phyloP scores from a whole-genome alignment of 1,140 invertebrate genomes.

The Coenobita brevimanus region DNA sequence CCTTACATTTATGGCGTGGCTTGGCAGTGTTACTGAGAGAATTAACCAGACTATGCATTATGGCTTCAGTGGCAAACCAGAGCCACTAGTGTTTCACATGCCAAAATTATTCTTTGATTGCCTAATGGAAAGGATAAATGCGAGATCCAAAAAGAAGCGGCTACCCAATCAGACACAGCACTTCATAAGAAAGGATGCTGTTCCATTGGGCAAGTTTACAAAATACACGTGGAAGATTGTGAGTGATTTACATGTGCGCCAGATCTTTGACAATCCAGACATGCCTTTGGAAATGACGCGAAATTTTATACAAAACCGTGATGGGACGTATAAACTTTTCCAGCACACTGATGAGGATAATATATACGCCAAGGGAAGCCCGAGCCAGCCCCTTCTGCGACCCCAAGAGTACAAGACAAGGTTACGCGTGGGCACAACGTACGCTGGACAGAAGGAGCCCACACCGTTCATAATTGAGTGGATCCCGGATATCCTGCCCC shows the following conservation, averaged over 20 bases:
- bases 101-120: conserved; percentile 83
- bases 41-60: conserved; percentile 88
- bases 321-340: conserved; percentile 80
- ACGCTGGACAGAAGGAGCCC: conserved; percentile 77
- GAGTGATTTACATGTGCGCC: conserved; percentile 83
- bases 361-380: conserved; percentile 73
- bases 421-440: conserved; percentile 81
- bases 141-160: conserved; percentile 80
- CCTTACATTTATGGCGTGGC: conserved; percentile 81
- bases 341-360: conserved; percentile 77
- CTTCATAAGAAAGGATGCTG: conserved; percentile 78
- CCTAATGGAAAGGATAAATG: conserved; percentile 81
- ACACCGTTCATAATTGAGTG: conserved; percentile 85
- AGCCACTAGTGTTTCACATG: conserved; percentile 82
- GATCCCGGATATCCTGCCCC: conserved; percentile 84
- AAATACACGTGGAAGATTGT: conserved; percentile 85
- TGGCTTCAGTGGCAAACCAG: conserved; percentile 82
- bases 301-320: conserved; percentile 81
- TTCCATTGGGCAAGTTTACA: conserved; percentile 82
- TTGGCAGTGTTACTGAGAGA: conserved; percentile 83
- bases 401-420: conserved; percentile 82
- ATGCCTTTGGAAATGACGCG: conserved; percentile 80
- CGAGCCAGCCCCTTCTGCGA: conserved; percentile 77
- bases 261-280: conserved; percentile 83
- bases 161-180: conserved; percentile 79